A percentile compares a stretch with the other conserved stretches of the same genome.
phyloP scores from a whole-genome alignment of 2,113 vertebrate species.

The Pomatostomus ruficeps region DNA sequence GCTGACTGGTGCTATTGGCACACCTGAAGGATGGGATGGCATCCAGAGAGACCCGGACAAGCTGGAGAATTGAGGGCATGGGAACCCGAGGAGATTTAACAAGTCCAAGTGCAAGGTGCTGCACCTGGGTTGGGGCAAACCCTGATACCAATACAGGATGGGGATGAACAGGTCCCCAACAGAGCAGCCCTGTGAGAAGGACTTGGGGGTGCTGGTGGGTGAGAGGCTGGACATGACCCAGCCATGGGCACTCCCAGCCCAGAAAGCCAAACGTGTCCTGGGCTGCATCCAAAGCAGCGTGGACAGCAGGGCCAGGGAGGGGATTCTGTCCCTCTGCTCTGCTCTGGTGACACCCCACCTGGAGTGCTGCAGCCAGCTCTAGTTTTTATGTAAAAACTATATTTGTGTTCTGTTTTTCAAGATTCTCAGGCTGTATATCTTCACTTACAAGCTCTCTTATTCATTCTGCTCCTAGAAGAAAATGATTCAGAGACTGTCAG shows the following conservation, averaged over 20 bases:
- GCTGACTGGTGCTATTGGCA: not conserved
- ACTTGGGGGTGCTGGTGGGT: not conserved
- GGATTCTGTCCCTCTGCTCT: not conserved
- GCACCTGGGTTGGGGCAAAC: accelerated
- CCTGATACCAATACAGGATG: accelerated
- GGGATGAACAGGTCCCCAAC: accelerated
- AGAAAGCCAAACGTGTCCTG: not conserved
- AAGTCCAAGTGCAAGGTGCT: not conserved
- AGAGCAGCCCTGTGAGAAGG: not conserved
- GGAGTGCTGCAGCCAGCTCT: accelerated
- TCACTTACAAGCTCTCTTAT: not conserved
- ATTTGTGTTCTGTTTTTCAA: not conserved
- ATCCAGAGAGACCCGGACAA: too few relatives aligned
- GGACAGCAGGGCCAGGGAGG: not conserved
- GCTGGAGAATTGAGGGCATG: not conserved
- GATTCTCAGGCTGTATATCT: not conserved
- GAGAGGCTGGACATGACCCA: not conserved
- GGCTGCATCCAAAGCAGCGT: not conserved
- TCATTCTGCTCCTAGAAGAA: not conserved
- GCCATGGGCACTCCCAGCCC: not conserved
- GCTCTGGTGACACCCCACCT: not conserved
- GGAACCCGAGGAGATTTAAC: not conserved
- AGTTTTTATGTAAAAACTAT: not conserved
- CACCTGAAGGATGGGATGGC: not conserved
- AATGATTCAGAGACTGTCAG: not conserved